Evolutionary conservation across 1,140 invertebrate species (phyloP), one percentile per base, ranked within the genome.

Genomic region (Acromyrmex heyeri): DNA sequence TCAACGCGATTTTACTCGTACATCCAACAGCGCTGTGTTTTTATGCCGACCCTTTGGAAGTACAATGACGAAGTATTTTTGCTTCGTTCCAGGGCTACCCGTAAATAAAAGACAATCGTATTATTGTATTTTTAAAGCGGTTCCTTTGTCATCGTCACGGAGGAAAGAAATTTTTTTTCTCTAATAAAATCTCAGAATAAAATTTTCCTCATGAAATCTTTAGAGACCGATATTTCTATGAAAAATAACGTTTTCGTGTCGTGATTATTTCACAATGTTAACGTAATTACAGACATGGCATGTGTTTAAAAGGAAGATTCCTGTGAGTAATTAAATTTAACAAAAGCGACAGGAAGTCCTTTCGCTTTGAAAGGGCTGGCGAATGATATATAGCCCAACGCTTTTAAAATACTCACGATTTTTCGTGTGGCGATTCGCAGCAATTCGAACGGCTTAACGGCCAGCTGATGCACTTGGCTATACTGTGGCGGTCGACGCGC

Each of bases 391-490:
- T 61, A 73, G 50, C 8, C 38, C 38, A 44, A 44, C 38, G 8
- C 27, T 24, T 1, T 18, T 38, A 24, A 7, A 67, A n/a, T 34
- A 89, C 88, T 89, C 61, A 89, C 88, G 10, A 59, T 30, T 65
- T 57, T 10, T 64, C 21, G 34, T 18, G 21, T 8, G 3, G 8
- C 6, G 18, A 30, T 65, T 50, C 61, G 24, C 59, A 38, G 30
- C 44, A 30, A 62, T 70, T 55, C 67, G 55, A n/a, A 27, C n/a
- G 65, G 3, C 50, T 67, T 48, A 24, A 70, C 55, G 57, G 64
- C 70, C 76, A 64, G 57, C 69, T 81, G 88, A 89, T 59, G 62
- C 83, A 89, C 57, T 86, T 50, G 69, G 61, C 44, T 53, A 30
- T 34, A 61, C 44, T 55, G 48, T 53, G 34, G 7, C 38, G 14